Conservation (phyloP, 2,797 vertebrate genomes). For the Coregonus sp. region DNA sequence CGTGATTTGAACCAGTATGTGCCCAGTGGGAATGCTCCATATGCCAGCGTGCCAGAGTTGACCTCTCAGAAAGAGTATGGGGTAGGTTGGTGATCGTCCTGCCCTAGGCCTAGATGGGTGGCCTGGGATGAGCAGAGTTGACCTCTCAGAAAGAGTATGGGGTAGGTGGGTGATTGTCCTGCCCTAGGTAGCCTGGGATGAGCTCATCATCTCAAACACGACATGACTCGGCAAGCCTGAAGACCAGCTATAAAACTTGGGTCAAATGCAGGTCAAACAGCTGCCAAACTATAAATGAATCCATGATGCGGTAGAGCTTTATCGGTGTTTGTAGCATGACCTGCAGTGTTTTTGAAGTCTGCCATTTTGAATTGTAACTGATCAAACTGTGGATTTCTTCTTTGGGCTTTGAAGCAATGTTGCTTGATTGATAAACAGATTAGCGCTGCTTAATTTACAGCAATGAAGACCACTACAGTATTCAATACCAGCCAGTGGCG, state of each 20-base stretch:
- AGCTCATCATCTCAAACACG: slow-evolving; percentile 10
- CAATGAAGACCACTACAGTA: background rate
- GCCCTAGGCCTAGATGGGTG: background rate
- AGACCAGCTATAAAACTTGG: background rate
- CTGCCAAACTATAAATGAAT: background rate
- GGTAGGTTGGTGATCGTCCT: background rate
- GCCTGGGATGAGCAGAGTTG: background rate
- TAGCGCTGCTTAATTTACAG: background rate
- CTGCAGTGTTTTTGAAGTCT: background rate
- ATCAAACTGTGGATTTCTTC: background rate
- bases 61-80: background rate
- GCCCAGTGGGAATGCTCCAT: slow-evolving; percentile 8
- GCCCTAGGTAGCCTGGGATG: background rate
- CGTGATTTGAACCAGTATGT: background rate
- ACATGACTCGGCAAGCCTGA: background rate
- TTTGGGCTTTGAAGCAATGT: background rate
- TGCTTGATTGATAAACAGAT: background rate
- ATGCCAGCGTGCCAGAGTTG: background rate
- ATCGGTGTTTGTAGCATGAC: background rate
- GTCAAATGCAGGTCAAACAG: background rate
- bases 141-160: background rate
- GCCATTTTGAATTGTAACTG: background rate
- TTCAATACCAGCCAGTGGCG: background rate
- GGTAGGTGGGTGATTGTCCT: background rate
- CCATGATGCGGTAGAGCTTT: background rate